Conservation (phyloP, 2,113 vertebrate genomes). For the Platichthys stellatus region DNA sequence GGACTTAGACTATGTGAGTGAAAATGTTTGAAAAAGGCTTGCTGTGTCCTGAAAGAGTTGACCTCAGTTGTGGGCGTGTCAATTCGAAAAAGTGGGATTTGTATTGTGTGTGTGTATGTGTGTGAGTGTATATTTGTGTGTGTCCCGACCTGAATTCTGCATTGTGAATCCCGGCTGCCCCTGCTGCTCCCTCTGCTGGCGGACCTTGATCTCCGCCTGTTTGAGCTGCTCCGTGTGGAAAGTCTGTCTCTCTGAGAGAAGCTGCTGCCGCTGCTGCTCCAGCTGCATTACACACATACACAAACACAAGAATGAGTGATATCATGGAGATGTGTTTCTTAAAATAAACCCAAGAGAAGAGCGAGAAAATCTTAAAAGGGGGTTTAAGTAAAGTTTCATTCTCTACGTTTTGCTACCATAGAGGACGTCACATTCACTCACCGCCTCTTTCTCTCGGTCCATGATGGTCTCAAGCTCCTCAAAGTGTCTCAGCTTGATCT, state of each 20-base stretch:
- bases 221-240: slow-evolving; percentile 98
- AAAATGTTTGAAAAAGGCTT: neutral
- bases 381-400: neutral
- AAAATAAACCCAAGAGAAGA: neutral
- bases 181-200: slow-evolving; percentile 92
- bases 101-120: neutral
- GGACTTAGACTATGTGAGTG: neutral
- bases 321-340: neutral
- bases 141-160: slow-evolving; percentile 65
- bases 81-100: neutral
- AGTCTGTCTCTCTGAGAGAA: slow-evolving; percentile 93
- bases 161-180: slow-evolving; percentile 74
- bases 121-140: neutral
- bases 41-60: neutral
- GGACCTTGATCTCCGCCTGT: slow-evolving; percentile 90
- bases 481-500: slow-evolving; percentile 98
- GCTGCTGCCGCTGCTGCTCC: slow-evolving; percentile 96
- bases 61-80: neutral
- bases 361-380: no score
- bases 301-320: neutral
- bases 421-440: slow-evolving; percentile 54
- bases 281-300: slow-evolving; percentile 75
- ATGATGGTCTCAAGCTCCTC: slow-evolving; percentile 99
- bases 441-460: slow-evolving; percentile 97
- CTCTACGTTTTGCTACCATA: neutral